These are phyloP conservation scores for Gastracanthus pulcherrimus DNA, from an alignment of 2,888 invertebrate species.

Conservation along the genomic window DNA sequence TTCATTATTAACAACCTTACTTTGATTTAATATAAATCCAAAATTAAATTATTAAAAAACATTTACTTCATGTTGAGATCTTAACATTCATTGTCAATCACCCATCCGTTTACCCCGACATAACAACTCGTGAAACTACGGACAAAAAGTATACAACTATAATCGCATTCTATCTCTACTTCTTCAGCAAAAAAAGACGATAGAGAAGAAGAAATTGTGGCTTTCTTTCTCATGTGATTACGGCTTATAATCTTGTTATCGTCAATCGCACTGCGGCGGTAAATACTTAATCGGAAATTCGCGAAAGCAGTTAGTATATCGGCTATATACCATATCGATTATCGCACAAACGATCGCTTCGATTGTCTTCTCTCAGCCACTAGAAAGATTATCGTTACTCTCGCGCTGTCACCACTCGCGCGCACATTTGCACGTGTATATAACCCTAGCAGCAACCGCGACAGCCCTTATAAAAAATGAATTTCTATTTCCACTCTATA, in stretches of 20 bases:
- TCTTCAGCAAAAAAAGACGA: not conserved
- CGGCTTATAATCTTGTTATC: slow-evolving; percentile 48
- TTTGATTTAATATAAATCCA: no score
- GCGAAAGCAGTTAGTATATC: slow-evolving; percentile 26
- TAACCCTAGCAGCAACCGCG: not conserved
- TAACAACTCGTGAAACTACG: not conserved
- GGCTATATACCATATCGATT: slow-evolving; percentile 43
- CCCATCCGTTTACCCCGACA: slow-evolving; percentile 3
- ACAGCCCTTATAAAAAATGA: slow-evolving; percentile 43
- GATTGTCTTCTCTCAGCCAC: not conserved
- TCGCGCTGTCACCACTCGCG: not conserved
- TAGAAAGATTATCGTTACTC: not conserved
- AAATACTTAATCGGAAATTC: slow-evolving; percentile 48
- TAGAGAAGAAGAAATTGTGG: not conserved
- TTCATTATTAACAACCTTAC: no score
- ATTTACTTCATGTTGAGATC: not conserved
- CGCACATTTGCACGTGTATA: no score
- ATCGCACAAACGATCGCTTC: not conserved
- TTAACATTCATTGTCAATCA: not conserved
- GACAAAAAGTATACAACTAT: slow-evolving; percentile 13
- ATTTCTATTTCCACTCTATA: slow-evolving; percentile 47
- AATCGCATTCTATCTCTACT: slow-evolving; percentile 36
- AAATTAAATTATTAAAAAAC: no score
- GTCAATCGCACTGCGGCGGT: slow-evolving; percentile 11
- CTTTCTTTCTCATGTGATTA: no score